These are phyloP conservation scores for Podotricha telesiphe DNA, from an alignment of 2,888 invertebrate species.

Conservation along the genomic window DNA sequence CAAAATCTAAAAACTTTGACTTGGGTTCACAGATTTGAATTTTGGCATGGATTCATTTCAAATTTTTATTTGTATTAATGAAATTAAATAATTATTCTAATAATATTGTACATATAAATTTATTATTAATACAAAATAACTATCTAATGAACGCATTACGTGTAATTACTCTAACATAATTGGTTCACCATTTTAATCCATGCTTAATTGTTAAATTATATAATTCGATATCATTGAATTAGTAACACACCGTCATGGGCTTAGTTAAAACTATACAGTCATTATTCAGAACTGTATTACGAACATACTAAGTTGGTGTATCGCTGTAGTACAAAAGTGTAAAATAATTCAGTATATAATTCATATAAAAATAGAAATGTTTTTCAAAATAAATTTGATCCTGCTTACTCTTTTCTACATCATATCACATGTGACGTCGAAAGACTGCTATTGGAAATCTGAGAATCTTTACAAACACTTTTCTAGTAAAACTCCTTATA, in stretches of 20 bases:
- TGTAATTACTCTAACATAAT: conserved; percentile 3
- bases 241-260: neutral
- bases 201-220: conserved; percentile 1
- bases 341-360: neutral
- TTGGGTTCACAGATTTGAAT: too few species aligned
- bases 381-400: neutral
- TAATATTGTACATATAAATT: neutral
- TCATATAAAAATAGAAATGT: neutral
- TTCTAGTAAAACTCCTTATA: conserved; percentile 67
- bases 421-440: conserved; percentile 39
- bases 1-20: too few species aligned
- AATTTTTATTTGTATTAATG: too few species aligned
- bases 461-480: conserved; percentile 70
- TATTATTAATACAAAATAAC: neutral
- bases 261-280: neutral
- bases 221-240: conserved; percentile 6
- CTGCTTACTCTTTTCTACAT: neutral
- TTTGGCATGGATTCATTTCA: too few species aligned
- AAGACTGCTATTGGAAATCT: conserved; percentile 70
- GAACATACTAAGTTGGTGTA: neutral
- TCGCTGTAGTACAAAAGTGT: neutral
- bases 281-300: neutral
- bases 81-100: neutral
- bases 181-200: conserved; percentile 3
- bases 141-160: neutral